A percentile compares a stretch with the other conserved stretches of the same genome.
phyloP scores from a whole-genome alignment of 2,797 vertebrate species.

The Silurus aristotelis region DNA sequence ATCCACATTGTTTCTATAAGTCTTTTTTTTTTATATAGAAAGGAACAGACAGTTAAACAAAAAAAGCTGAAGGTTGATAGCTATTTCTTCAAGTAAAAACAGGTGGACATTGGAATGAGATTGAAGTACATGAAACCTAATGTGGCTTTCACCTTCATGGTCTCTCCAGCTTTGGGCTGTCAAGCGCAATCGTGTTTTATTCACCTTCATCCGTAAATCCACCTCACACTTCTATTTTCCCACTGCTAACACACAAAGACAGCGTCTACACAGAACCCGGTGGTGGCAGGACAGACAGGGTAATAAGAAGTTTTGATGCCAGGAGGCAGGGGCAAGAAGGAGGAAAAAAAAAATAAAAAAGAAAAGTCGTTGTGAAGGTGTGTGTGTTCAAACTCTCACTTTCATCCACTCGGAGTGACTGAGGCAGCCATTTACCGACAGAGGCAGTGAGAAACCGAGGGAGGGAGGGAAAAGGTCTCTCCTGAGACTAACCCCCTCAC shows the following conservation, averaged over 20 bases:
- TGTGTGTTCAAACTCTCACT: constrained; percentile 12
- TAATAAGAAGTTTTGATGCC: constrained; percentile 18
- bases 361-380: not conserved
- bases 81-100: not conserved
- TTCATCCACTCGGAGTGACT: constrained; percentile 56
- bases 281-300: constrained; percentile 21
- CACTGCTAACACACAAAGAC: constrained; percentile 3
- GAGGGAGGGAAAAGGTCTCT: constrained; percentile 74
- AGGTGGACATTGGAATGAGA: not conserved
- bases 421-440: constrained; percentile 59
- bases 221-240: constrained; percentile 23
- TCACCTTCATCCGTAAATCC: constrained; percentile 29
- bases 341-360: not conserved
- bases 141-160: constrained; percentile 23
- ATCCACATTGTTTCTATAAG: not conserved
- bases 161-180: constrained; percentile 8
- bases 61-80: not conserved
- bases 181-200: constrained; percentile 15
- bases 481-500: constrained; percentile 68
- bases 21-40: not conserved
- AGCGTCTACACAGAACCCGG: not conserved
- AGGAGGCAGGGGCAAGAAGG: constrained; percentile 11
- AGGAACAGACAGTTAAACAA: not conserved
- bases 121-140: constrained; percentile 15
- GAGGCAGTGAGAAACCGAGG: constrained; percentile 36